These are phyloP conservation scores for Pristionchus exspectatus DNA, from an alignment of 2,888 invertebrate genomes.

Conservation along the genomic window DNA sequence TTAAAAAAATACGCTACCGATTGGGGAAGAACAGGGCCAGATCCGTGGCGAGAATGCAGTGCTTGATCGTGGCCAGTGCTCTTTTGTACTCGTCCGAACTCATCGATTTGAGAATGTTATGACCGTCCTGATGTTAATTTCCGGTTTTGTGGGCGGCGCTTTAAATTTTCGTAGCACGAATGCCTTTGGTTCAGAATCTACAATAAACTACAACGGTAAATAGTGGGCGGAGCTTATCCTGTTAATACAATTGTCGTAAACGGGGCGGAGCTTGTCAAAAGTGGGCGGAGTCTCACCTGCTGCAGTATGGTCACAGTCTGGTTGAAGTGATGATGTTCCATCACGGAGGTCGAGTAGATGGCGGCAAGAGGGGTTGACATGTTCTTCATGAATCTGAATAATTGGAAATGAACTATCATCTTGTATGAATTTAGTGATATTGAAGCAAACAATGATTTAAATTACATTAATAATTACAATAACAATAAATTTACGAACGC, in stretches of 20 bases:
- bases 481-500: constrained; percentile 47
- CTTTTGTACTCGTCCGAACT: constrained; percentile 80
- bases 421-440: background rate
- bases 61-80: constrained; percentile 87
- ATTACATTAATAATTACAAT: background rate
- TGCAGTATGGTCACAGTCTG: constrained; percentile 90
- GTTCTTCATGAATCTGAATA: constrained; percentile 86
- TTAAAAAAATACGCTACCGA: constrained; percentile 80
- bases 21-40: constrained; percentile 89
- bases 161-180: no score
- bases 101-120: constrained; percentile 86
- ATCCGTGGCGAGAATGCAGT: constrained; percentile 91
- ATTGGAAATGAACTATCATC: constrained; percentile 82
- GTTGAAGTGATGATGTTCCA: constrained; percentile 92
- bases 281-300: constrained; percentile 80
- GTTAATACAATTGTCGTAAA: no score
- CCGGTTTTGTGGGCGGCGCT: constrained; percentile 73
- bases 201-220: no score
- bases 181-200: no score
- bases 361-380: constrained; percentile 89
- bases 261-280: no score
- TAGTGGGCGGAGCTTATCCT: no score
- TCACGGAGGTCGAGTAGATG: constrained; percentile 90
- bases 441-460: background rate
- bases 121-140: constrained; percentile 83